Base-by-base conservation (phyloP, 1,140 invertebrate genomes). In the Euwallacea fornicatus region DNA sequence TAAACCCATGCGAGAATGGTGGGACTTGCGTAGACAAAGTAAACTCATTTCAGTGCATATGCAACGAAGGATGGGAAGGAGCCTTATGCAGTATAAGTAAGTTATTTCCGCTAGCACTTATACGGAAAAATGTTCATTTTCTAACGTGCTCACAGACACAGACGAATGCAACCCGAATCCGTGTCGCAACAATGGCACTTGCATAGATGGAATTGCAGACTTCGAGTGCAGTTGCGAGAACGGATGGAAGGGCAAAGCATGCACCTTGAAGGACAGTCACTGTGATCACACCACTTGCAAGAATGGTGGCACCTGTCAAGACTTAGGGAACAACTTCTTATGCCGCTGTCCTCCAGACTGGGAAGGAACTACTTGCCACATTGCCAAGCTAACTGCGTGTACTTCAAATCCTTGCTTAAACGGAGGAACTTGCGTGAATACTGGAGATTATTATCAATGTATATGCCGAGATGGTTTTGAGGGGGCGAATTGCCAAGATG, bases 231-330 rank as follows among this genome's bases (percentile, higher is more conserved):
- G 88, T 66, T 93, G 91, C 79, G 84, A 86, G 60, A 87, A 88
- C 68, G 90, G 88, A n/a, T 92, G 91, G 91, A 91, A 92, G 82
- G 93, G 82, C 6, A 90, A 89, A 77, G 91, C 89, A 0, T 93
- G 91, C 77, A 85, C 86, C 10, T 79, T 89, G 2, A 84, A 86
- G 66, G 86, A 88, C 44, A 84, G 87, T 41, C 88, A 89, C 75
- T 89, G 88, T 73, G 88, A 89, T 72, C 85, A 85, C 41, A 83
- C 83, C 2, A 89, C 87, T 0, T 89, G 87, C 73, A 83, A 85
- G 54, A 87, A 89, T 77, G 87, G 87, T 4, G 88, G 89, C 1
- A 88, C 86, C 0, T 91, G 90, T 73, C 84, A 87, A 62, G 89
- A 90, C 75, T 81, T 87, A 7, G 89, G 88, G 0, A 86, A 86